Percentiles rank a stretch among this genome's conserved stretches.
These are phyloP conservation scores for Tyrophagus putrescentiae DNA, from an alignment of 1,140 invertebrate species.

Conservation along the genomic window DNA sequence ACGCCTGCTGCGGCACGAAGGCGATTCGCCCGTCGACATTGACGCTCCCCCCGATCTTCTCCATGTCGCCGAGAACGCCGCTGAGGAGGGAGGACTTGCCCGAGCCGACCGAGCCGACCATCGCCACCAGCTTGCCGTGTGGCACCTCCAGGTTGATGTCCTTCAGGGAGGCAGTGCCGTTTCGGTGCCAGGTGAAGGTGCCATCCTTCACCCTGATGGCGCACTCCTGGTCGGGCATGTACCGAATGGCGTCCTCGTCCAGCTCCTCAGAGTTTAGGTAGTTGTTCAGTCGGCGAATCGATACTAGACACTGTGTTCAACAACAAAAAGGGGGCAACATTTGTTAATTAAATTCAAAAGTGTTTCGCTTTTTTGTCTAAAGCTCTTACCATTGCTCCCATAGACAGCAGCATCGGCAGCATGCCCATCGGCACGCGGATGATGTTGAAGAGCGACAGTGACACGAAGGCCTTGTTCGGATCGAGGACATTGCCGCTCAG, in stretches of 20 bases:
- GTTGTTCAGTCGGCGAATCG: constrained; percentile 26
- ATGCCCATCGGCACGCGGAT: constrained; percentile 38
- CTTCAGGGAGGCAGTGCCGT: constrained; percentile 32
- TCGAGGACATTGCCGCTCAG: constrained; percentile 32
- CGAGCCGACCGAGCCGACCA: constrained; percentile 45
- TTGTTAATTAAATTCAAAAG: background rate
- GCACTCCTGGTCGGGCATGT: background rate
- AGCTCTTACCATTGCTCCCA: constrained; percentile 8
- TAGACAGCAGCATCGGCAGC: constrained; percentile 38
- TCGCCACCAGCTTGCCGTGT: constrained; percentile 35
- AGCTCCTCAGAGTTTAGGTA: constrained; percentile 27
- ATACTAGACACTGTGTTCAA: constrained; percentile 27
- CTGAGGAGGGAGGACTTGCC: constrained; percentile 45
- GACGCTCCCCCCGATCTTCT: constrained; percentile 36
- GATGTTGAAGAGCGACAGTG: constrained; percentile 41
- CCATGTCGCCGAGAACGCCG: constrained; percentile 44
- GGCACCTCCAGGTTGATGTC: constrained; percentile 33
- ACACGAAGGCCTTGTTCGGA: constrained; percentile 41
- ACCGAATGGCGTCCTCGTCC: constrained; percentile 29
- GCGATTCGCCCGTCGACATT: constrained; percentile 40
- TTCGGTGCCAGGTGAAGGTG: constrained; percentile 37
- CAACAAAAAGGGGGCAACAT: background rate
- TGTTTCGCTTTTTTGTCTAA: background rate
- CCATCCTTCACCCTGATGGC: constrained; percentile 36
- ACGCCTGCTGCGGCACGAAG: constrained; percentile 50